A percentile compares a stretch with the other conserved stretches of the same genome.
Conservation (phyloP, 2,888 invertebrate genomes). For the Thyatira batis region DNA sequence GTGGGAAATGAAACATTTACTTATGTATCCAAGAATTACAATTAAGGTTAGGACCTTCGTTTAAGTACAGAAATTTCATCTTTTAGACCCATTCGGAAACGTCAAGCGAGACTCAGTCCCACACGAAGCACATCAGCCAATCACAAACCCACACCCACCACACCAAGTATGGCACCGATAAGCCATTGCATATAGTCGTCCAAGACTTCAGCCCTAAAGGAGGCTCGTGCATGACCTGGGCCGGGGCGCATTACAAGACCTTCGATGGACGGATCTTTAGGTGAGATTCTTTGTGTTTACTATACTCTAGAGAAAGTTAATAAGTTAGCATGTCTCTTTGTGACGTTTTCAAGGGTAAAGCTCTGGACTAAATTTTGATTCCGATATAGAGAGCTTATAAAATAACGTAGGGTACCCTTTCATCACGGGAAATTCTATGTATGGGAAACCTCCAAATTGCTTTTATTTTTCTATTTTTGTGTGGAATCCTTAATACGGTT, state of each 20-base stretch:
- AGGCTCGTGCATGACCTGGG: constrained; percentile 91
- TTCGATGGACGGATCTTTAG: constrained; percentile 91
- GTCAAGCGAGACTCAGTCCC: constrained; percentile 20
- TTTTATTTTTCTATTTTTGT: no score
- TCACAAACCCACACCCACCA: constrained; percentile 21
- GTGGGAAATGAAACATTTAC: no score
- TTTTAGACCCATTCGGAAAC: constrained; percentile 27
- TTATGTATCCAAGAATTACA: no score
- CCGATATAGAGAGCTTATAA: no score
- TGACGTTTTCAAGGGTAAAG: no score
- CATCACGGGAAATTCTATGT: no score
- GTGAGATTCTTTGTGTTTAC: constrained; percentile 52
- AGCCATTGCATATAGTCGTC: constrained; percentile 47
- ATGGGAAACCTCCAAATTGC: no score
- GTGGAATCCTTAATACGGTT: no score
- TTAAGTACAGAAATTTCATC: background rate
- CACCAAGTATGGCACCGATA: constrained; percentile 14
- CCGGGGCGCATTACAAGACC: constrained; percentile 90
- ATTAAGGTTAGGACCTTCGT: no score
- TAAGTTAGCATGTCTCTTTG: no score
- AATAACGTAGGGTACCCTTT: no score
- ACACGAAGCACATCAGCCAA: constrained; percentile 8
- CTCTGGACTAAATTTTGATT: no score
- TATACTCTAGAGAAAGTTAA: background rate
- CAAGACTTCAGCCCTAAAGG: constrained; percentile 80